Conservation (phyloP, 2,888 invertebrate species). For the Eristalis tenax region DNA sequence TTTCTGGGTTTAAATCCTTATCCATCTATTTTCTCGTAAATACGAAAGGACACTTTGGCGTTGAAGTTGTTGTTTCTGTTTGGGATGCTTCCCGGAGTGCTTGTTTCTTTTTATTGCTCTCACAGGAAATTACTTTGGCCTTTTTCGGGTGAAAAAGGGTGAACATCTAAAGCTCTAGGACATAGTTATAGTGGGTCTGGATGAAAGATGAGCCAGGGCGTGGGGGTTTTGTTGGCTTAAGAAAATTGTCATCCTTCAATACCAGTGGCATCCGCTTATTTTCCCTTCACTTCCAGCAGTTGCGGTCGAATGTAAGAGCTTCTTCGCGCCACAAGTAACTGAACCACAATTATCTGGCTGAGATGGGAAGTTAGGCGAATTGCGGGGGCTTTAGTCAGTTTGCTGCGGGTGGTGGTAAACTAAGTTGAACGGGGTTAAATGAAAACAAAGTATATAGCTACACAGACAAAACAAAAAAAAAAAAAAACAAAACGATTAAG, state of each 20-base stretch:
- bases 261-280: neutral
- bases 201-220: neutral
- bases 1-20: slow-evolving; percentile 21
- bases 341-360: slow-evolving; percentile 47
- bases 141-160: slow-evolving; percentile 36
- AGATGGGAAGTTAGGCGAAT: slow-evolving; percentile 31
- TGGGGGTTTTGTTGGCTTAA: slow-evolving; percentile 6
- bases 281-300: neutral
- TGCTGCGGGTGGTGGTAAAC: neutral
- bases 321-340: slow-evolving; percentile 26
- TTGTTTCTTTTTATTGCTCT: slow-evolving; percentile 53
- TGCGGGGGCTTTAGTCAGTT: neutral
- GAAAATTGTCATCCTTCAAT: slow-evolving; percentile 49
- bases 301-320: neutral
- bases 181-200: neutral
- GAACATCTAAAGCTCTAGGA: slow-evolving; percentile 12
- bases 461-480: neutral
- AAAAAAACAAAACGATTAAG: neutral
- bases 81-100: slow-evolving; percentile 17
- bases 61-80: slow-evolving; percentile 18
- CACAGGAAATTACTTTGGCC: slow-evolving; percentile 56
- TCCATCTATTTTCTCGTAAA: slow-evolving; percentile 41
- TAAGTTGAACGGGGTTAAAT: neutral
- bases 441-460: neutral
- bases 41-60: slow-evolving; percentile 33